Evolutionary conservation across 2,797 vertebrate species (phyloP), one percentile per base, ranked within the genome.

Genomic region (Heliangelus exortis): DNA sequence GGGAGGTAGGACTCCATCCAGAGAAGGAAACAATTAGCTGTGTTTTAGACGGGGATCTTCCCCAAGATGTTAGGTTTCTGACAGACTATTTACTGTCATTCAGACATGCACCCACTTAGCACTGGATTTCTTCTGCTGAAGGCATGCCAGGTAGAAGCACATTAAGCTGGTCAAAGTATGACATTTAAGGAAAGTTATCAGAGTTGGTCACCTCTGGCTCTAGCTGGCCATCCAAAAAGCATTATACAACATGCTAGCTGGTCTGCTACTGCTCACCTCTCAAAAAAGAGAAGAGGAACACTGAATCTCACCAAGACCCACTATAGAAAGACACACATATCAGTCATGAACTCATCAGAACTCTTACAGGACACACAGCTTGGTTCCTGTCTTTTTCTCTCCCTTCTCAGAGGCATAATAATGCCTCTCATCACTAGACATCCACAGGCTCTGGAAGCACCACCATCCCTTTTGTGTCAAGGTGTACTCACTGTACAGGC

Each of bases 261-360:
- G 28, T 14, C 13, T 73, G 17, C 12, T 15, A 65, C 55, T 43
- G n/a, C n/a, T 84, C 10, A 17, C 16, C 21, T 65, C 21, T 57
- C 48, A 12, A 55, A 58, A 83, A 63, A 66, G 7, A 22, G 21
- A 55, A 61, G 7, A 57, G 20, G 16, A 84, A 77, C 5, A 8
- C 34, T 0, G 0, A 69, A 39, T 23, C 0, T 0, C 2, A 8
- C 15, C 69, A 84, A 55, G 7, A 5, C 3, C 12, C 7, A 4
- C 57, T 29, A 47, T 0, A 0, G 55, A 61, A 74, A 90, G 45
- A 43, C 15, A 28, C 9, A 22, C 15, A 47, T 9, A 76, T 33
- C 51, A 4, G 8, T 57, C 12, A 33, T 34, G 51, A 77, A 29
- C 15, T 20, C 36, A 25, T 20, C 33, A 59, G 20, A 10, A 33